A percentile compares a stretch with the other conserved stretches of the same genome.
Conservation (phyloP, 2,113 vertebrate genomes). For the Numenius arquata region DNA sequence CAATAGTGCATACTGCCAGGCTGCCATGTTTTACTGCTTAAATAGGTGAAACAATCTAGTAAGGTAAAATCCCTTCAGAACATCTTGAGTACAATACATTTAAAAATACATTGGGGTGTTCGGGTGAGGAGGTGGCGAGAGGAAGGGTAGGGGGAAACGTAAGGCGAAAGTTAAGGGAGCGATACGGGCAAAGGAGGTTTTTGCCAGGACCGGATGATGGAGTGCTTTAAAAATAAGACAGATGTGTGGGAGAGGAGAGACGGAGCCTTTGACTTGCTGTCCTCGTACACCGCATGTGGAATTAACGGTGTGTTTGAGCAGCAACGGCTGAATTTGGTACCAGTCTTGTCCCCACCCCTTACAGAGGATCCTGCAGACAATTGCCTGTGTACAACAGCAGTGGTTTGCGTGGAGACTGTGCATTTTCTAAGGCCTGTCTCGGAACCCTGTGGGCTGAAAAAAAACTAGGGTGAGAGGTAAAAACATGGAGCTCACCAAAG, state of each 20-base stretch:
- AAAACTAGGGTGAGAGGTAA: neutral
- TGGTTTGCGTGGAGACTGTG: neutral
- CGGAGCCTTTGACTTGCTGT: neutral
- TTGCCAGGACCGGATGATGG: neutral
- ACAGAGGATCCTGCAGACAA: neutral
- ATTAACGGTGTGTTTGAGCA: neutral
- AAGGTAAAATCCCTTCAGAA: neutral
- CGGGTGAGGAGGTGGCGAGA: neutral
- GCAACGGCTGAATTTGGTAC: neutral
- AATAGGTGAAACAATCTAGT: neutral
- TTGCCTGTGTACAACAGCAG: neutral
- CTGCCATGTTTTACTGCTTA: neutral
- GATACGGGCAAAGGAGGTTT: neutral
- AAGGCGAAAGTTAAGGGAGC: neutral
- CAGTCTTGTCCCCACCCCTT: neutral
- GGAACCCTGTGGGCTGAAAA: neutral
- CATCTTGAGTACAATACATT: neutral
- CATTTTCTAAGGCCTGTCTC: neutral
- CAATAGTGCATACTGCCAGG: neutral
- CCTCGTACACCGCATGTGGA: rapidly evolving
- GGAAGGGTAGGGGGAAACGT: too few relatives aligned
- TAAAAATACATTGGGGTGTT: neutral
- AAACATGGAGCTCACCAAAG: neutral
- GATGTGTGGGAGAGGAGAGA: neutral
- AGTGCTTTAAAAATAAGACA: neutral